Base-by-base conservation (phyloP, 2,797 vertebrate species). In the Potorous gilbertii region DNA sequence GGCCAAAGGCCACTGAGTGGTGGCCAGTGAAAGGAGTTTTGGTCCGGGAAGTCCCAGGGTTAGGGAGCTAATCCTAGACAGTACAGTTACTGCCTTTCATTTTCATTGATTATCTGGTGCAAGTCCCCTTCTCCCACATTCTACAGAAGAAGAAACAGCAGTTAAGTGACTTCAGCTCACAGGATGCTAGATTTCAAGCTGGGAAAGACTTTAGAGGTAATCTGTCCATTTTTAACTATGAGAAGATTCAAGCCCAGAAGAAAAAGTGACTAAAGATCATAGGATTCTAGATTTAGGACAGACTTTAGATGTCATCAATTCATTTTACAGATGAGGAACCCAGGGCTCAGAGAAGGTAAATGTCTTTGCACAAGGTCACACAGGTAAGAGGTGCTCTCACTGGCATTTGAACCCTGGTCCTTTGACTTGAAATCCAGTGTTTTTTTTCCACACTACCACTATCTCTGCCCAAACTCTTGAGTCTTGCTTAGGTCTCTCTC, bases 241-340 rank as follows among this genome's bases (percentile, higher is more conserved):
- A 81, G 74, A 90, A 89, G 95, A 90, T 81, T 57, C 56, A 66
- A 59, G 55, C 92, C 59, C 94, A 93, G 91, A 11, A 94, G 91
- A 95, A 24, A 34, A 62, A 62, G 59, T 34, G 11, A 62, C 4
- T 62, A 1, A 31, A 31, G 59, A 62, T 62, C 59, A 14, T 34
- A 16, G 31, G 59, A 34, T 62, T 62, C 31, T 34, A 62, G 59
- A 62, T 62, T 62, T 62, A 62, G 31, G 57, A 13, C 3, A 1
- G 57, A 34, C 56, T 10, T 31, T 12, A 54, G 31, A 24, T 24
- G 29, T 62, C 28, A 11, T 62, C 28, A 4, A 31, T 56, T 54
- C 90, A 24, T 54, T 34, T 66, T 52, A 92, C 27, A 40, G 92
- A 18, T 62, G 29, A 40, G 12, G 54, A 91, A 74, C 54, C 52